These are phyloP conservation scores for Anhinga anhinga DNA, from an alignment of 2,113 vertebrate species.

Conservation along the genomic window DNA sequence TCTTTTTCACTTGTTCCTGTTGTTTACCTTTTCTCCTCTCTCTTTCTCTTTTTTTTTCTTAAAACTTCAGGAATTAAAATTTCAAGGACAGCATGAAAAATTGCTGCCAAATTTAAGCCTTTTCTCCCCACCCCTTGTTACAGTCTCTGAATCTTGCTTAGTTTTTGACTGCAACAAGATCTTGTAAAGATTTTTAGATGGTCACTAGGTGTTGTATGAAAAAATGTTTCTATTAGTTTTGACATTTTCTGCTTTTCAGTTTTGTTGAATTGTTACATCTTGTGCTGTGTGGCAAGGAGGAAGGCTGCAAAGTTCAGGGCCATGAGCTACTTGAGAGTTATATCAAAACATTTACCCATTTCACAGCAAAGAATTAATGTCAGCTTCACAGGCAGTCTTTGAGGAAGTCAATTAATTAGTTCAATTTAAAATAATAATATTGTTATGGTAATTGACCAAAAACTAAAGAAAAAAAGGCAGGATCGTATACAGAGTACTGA, in stretches of 20 bases:
- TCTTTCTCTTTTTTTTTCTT: background rate
- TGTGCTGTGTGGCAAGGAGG: background rate
- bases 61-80: background rate
- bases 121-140: background rate
- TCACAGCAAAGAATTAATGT: background rate
- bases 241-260: background rate
- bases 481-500: background rate
- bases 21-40: background rate
- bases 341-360: background rate
- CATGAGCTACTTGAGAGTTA: background rate
- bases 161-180: background rate
- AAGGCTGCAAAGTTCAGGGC: background rate
- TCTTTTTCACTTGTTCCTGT: background rate
- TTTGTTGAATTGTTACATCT: background rate
- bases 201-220: too few species aligned
- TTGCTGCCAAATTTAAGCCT: background rate
- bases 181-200: background rate
- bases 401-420: background rate
- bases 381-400: background rate
- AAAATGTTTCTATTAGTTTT: background rate
- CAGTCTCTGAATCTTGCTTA: background rate
- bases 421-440: background rate
- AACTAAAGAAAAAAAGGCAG: background rate
- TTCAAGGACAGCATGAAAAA: background rate
- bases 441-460: background rate